phyloP scores from a whole-genome alignment of 2,113 vertebrate genomes.

The Microcebus lehilahytsara region DNA sequence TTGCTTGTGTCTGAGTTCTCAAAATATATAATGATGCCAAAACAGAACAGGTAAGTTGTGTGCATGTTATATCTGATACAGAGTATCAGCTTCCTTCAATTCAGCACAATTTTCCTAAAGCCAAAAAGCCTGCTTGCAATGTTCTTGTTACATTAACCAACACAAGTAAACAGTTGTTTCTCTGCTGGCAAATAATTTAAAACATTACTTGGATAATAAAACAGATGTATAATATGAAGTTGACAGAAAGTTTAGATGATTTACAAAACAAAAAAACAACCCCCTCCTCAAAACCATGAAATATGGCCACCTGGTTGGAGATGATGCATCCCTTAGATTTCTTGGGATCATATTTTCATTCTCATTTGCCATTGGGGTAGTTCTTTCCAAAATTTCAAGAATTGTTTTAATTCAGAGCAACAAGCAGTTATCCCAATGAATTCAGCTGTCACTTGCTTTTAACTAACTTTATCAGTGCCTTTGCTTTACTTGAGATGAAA shows the following conservation, averaged over 20 bases:
- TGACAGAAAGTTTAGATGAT: background rate
- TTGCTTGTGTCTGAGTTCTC: background rate
- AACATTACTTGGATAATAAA: conserved; percentile 21
- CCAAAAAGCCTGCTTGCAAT: background rate
- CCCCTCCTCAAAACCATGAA: background rate
- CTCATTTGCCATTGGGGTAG: background rate
- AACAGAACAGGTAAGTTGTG: conserved; percentile 31
- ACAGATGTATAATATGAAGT: background rate
- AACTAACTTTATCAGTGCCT: background rate
- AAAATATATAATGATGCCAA: conserved; percentile 19
- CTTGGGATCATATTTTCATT: background rate
- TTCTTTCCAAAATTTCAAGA: background rate
- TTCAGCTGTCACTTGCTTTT: background rate
- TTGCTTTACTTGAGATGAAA: background rate
- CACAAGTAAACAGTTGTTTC: conserved; percentile 4
- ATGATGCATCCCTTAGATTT: background rate
- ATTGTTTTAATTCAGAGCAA: conserved; percentile 2
- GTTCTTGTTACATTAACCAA: conserved; percentile 23
- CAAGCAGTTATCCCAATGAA: background rate
- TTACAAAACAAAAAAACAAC: background rate
- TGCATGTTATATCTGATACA: conserved; percentile 41
- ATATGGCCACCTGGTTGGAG: background rate
- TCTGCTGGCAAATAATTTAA: conserved; percentile 35
- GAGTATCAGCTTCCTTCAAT: conserved; percentile 21
- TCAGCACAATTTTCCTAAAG: conserved; percentile 23